phyloP scores from a whole-genome alignment of 2,797 vertebrate species.

The Psittacula derbiana region DNA sequence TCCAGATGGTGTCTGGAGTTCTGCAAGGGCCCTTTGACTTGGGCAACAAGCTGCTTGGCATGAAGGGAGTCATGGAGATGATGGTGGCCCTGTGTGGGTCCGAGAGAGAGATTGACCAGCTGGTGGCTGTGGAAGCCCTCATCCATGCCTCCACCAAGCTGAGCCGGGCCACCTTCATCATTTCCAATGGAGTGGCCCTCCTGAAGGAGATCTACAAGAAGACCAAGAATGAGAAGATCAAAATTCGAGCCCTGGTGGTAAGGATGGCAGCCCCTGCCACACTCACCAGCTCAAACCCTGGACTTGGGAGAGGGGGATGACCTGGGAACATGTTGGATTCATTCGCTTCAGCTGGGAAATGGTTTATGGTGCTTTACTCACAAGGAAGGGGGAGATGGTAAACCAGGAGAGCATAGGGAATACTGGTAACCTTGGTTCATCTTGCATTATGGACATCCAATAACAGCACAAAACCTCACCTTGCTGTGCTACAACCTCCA shows the following conservation, averaged over 20 bases:
- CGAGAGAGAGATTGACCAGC: conserved; percentile 93
- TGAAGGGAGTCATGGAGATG: conserved; percentile 97
- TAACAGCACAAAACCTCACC: not conserved
- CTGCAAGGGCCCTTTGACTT: conserved; percentile 97
- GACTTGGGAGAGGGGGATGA: not conserved
- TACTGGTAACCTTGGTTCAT: not conserved
- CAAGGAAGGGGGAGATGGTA: not conserved
- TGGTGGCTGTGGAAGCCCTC: conserved; percentile 94
- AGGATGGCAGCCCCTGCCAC: conserved; percentile 21
- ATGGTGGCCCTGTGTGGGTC: conserved; percentile 97
- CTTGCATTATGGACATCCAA: not conserved
- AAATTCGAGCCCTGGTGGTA: conserved; percentile 95
- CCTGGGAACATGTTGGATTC: not conserved
- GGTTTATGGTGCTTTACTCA: not conserved
- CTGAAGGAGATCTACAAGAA: conserved; percentile 98
- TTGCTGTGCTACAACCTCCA: not conserved
- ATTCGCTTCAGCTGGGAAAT: not conserved
- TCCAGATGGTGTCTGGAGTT: conserved; percentile 91
- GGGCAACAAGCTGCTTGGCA: conserved; percentile 87
- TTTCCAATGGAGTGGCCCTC: conserved; percentile 89
- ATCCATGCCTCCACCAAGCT: conserved; percentile 94
- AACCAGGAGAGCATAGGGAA: not conserved
- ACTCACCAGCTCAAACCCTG: accelerated
- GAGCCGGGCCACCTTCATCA: conserved; percentile 94
- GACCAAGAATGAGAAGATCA: conserved; percentile 96